A percentile compares a stretch with the other conserved stretches of the same genome.
Conservation (phyloP, 1,140 invertebrate species). For the Anagrus nilaparvatae region DNA sequence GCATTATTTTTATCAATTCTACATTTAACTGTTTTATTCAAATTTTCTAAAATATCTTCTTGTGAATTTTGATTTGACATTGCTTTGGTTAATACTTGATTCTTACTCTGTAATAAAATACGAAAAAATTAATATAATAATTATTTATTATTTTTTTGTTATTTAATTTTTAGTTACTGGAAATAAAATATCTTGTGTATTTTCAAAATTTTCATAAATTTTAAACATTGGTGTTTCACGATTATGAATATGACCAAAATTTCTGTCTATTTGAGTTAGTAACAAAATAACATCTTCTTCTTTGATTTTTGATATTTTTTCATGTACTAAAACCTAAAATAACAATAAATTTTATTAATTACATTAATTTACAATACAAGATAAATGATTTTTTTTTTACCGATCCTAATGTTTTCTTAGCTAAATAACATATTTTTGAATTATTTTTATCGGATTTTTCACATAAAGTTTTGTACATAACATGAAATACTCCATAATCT, state of each 20-base stretch:
- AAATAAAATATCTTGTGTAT: neutral
- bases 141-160: too few relatives aligned
- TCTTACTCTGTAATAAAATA: too few relatives aligned
- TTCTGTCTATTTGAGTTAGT: neutral
- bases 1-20: too few relatives aligned
- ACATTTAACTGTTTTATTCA: too few relatives aligned
- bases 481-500: neutral
- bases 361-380: neutral
- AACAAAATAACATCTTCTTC: neutral
- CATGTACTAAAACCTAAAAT: neutral
- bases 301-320: neutral
- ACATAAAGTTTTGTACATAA: neutral
- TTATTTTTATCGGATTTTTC: neutral
- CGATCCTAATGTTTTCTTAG: slow-evolving; percentile 1
- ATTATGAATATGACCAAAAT: neutral
- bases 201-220: neutral
- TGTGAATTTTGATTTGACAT: too few relatives aligned
- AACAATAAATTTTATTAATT: neutral
- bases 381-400: neutral
- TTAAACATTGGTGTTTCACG: slow-evolving; percentile 4
- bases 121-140: too few relatives aligned
- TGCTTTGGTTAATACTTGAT: too few relatives aligned
- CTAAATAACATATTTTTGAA: neutral
- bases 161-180: neutral
- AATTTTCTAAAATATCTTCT: too few relatives aligned